Conservation (phyloP, 2,113 vertebrate genomes). For the Nestor notabilis region DNA sequence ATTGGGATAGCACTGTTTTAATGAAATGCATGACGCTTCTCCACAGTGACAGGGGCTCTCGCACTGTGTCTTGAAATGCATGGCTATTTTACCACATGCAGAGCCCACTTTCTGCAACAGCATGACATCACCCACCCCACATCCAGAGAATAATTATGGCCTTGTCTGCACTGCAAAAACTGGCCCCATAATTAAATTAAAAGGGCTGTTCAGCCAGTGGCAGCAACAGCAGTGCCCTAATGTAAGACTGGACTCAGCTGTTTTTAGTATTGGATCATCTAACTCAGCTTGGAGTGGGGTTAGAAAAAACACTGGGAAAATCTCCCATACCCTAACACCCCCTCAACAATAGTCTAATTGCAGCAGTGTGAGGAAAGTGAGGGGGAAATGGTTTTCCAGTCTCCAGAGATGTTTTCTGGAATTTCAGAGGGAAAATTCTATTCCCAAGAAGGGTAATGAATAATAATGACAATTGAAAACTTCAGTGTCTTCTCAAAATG, state of each 20-base stretch:
- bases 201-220: neutral
- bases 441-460: neutral
- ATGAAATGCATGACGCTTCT: neutral
- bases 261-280: neutral
- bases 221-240: neutral
- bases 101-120: neutral
- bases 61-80: neutral
- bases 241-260: neutral
- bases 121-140: neutral
- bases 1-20: neutral
- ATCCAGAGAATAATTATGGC: neutral
- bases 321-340: neutral
- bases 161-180: neutral
- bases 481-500: neutral
- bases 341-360: neutral
- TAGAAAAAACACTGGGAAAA: neutral
- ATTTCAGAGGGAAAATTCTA: neutral
- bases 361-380: fast-evolving
- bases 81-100: neutral
- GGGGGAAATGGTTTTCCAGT: neutral
- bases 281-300: neutral
- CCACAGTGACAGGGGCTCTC: neutral
- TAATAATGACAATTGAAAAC: neutral
- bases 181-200: neutral
- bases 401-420: fast-evolving